Base-by-base conservation (phyloP, 2,113 vertebrate genomes). In the Tauraco erythrolophus region DNA sequence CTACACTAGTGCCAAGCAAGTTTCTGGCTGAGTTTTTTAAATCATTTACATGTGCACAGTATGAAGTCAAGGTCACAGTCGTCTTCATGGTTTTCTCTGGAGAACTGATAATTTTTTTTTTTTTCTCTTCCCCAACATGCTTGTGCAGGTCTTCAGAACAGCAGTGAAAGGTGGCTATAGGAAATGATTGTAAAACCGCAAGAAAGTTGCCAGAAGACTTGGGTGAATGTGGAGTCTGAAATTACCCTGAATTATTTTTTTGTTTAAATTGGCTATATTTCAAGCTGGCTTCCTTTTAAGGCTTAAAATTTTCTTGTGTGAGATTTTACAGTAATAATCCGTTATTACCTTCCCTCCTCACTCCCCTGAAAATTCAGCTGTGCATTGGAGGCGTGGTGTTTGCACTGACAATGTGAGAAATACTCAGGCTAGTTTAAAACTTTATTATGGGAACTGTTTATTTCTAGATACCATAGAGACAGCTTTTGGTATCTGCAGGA, bases 251-350 rank as follows among this genome's bases (percentile, higher is more conserved):
- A 69, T 82, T 92, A 37, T 78, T 82, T 92, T 92, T 84, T 84
- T 94, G 65, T 95, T 95, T 78, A 68, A 92, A 81, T 92, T 96
- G 46, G 72, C 80, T 75, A 0, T 88, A 50, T 94, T 94, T 95
- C 69, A 89, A 58, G 14, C 23, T 92, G 60, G 7, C 65, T 91
- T 87, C 79, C 65, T 95, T 78, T 37, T 87, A 75, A 80, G 58
- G 39, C 60, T 88, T 86, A 58, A 83, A 88, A 28, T 14, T 76
- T 54, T 82, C 6, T 69, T 88, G 54, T 66, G 21, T 92, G 79
- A 89, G 46, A 78, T 91, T 92, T 95, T 91, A 69, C 33, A 46
- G 18, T 41, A 57, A 76, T 35, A 39, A 84, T 86, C 57, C 19
- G 25, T 84, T 86, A 43, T 46, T 80, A 37, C 5, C 2, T 53